These are phyloP conservation scores for Brachyistius frenatus DNA, from an alignment of 2,113 vertebrate species.

Conservation along the genomic window DNA sequence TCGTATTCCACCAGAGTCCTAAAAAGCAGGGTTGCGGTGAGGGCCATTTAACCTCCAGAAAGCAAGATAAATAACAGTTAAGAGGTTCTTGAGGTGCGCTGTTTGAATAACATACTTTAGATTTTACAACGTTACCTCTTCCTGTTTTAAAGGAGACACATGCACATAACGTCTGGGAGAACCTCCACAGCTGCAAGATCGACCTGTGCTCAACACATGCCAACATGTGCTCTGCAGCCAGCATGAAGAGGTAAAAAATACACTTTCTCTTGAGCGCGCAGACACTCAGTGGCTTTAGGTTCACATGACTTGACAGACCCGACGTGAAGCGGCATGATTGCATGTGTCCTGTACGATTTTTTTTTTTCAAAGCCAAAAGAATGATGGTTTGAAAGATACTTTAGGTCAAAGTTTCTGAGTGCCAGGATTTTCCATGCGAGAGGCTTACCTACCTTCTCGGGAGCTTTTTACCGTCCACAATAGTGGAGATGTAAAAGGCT, in stretches of 20 bases:
- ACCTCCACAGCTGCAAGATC: constrained; percentile 9
- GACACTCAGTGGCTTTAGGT: not conserved
- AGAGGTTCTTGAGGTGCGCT: constrained; percentile 65
- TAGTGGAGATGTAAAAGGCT: constrained; percentile 62
- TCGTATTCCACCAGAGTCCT: constrained; percentile 27
- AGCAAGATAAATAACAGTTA: constrained; percentile 66
- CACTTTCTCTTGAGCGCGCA: constrained; percentile 1
- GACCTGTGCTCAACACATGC: constrained; percentile 48
- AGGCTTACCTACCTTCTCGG: constrained; percentile 52
- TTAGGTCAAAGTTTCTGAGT: constrained; percentile 55
- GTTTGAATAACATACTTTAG: constrained; percentile 65
- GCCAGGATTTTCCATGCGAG: constrained; percentile 21
- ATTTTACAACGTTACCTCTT: constrained; percentile 63
- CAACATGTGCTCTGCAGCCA: constrained; percentile 13
- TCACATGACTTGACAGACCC: constrained; percentile 15
- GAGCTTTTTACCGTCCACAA: constrained; percentile 51
- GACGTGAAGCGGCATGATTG: not conserved
- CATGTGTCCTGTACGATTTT: constrained; percentile 16
- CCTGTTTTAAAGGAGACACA: constrained; percentile 57
- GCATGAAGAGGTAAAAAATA: constrained; percentile 13
- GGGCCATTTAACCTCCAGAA: constrained; percentile 49
- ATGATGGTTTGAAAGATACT: constrained; percentile 38
- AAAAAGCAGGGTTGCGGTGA: constrained; percentile 23
- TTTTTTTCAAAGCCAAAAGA: constrained; percentile 31
- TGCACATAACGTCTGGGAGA: constrained; percentile 27